Evolutionary conservation across 2,113 vertebrate species (phyloP), one percentile per base, ranked within the genome.

Genomic region (Oncorhynchus gorbuscha): DNA sequence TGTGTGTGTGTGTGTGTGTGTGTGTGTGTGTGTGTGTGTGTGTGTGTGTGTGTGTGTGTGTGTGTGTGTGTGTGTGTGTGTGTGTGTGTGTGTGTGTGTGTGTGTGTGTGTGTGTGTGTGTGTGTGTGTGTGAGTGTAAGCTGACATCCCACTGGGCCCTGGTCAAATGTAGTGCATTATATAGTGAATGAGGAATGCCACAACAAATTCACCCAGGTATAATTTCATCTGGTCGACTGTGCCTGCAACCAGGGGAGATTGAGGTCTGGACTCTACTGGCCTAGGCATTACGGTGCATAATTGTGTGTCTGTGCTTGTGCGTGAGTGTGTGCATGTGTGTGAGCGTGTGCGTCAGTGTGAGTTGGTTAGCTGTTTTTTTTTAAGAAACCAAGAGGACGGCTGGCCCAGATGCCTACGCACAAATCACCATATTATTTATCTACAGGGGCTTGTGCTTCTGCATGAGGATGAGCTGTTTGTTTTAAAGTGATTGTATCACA

Each of bases 191-290:
- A 86, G 88, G 89, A 84, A 82, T 32, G 88, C 89, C 75, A 76
- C 84, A 88, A 85, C 84, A 81, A 92, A 92, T 90, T 90, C 91
- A 91, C 87, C 85, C 82, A 76, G 85, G 86, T 87, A 87, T 90
- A 87, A 90, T 89, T 93, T 89, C 87, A 89, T 91, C 84, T 84
- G 51, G 14, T 55, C 16, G 51, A 16, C 14, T 55, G 77, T 76
- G 22, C 80, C 83, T 76, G 80, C 79, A 84, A 79, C 87, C 83
- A 75, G 67, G 81, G 86, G 86, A 86, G 85, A 87, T 86, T 79
- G 84, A 88, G 84, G 81, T 90, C 75, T 79, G 80, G 81, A 88
- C 75, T 79, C 78, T 84, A 81, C 85, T 79, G 83, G 81, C 75
- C 80, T 5, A 68, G 70, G 32, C 81, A 76, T 77, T 86, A 84